Conservation (phyloP, 2,888 invertebrate species). For the Physocephala rufipes region DNA sequence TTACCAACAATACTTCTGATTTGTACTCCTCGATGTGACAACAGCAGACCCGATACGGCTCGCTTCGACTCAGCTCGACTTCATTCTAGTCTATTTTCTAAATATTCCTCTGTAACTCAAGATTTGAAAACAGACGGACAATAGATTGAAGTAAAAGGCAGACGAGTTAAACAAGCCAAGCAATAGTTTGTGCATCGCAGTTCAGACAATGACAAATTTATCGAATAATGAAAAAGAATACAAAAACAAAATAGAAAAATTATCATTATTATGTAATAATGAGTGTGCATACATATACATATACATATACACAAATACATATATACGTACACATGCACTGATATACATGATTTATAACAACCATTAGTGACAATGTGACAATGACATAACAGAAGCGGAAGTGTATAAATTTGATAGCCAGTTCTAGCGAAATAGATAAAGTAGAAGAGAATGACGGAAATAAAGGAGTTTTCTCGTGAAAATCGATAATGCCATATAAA, state of each 20-base stretch:
- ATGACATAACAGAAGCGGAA: constrained; percentile 26
- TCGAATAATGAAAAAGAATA: neutral
- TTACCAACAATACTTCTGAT: constrained; percentile 25
- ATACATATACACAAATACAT: neutral
- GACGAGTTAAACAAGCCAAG: neutral
- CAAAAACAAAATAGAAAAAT: neutral
- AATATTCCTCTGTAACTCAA: neutral
- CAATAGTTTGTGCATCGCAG: neutral
- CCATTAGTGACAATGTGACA: constrained; percentile 25
- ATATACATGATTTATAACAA: constrained; percentile 14
- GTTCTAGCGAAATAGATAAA: neutral
- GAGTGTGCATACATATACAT: neutral
- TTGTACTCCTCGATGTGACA: constrained; percentile 25
- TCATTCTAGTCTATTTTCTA: no score
- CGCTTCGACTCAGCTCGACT: neutral
- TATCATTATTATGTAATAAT: neutral
- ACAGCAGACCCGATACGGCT: neutral
- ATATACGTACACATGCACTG: neutral
- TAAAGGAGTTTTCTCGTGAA: neutral
- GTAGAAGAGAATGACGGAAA: neutral
- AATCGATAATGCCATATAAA: neutral
- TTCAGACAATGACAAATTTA: neutral
- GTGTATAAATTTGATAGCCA: constrained; percentile 12
- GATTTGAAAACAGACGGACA: neutral
- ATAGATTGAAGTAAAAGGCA: neutral